Evolutionary conservation across 1,140 invertebrate genomes (phyloP).

Genomic region (Drosophila sproati): DNA sequence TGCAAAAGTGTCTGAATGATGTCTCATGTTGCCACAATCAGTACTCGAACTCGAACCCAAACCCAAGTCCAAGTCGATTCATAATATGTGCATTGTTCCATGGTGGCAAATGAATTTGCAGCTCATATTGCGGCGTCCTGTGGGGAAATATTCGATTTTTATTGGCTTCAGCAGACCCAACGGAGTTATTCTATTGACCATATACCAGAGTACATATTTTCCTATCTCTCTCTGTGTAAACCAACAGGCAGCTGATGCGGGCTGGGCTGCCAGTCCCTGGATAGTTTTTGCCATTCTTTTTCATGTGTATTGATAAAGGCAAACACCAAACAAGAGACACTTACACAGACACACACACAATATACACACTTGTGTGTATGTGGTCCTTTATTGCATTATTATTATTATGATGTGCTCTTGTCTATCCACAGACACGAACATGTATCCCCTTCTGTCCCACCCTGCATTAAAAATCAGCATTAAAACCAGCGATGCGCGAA

Average conservation of each 20-base stretch:
- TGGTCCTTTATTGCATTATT: conserved; percentile 47
- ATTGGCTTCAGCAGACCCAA: conserved; percentile 41
- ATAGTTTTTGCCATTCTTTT: conserved; percentile 53
- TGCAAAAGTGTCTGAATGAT: conserved; percentile 9
- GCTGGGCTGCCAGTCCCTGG: conserved; percentile 37
- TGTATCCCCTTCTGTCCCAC: neutral
- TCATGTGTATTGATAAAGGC: conserved; percentile 50
- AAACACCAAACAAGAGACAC: conserved; percentile 19
- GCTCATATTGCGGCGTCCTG: conserved; percentile 44
- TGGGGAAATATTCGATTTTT: conserved; percentile 49
- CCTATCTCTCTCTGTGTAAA: conserved; percentile 2
- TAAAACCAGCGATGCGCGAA: conserved; percentile 43
- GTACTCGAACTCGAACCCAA: neutral
- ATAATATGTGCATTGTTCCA: conserved; percentile 37
- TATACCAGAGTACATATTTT: conserved; percentile 1
- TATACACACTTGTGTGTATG: conserved; percentile 4
- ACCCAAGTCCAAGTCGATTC: neutral
- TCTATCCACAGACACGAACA: conserved; percentile 5
- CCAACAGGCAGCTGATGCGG: conserved; percentile 1
- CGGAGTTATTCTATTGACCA: conserved; percentile 44
- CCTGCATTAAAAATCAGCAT: conserved; percentile 27
- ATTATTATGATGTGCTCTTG: conserved; percentile 35
- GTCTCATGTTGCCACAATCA: conserved; percentile 15
- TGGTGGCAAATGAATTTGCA: conserved; percentile 53
- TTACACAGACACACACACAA: conserved; percentile 5